Evolutionary conservation across 2,113 vertebrate species (phyloP).

Genomic region (Baryphthengus martii): DNA sequence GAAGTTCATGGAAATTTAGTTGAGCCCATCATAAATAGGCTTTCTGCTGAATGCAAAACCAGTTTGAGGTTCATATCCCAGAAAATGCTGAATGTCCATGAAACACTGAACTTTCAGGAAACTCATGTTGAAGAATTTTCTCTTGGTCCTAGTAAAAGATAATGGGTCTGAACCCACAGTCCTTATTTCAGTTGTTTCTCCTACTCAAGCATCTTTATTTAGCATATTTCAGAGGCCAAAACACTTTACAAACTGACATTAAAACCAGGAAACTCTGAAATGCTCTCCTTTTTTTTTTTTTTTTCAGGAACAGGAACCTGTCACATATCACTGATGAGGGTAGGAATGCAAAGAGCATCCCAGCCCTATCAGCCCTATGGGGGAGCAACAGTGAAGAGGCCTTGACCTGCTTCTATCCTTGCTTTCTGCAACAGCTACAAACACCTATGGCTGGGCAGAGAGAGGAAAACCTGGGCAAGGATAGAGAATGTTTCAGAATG

Average conservation of each 20-base stretch:
- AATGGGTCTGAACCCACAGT: background rate
- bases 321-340: background rate
- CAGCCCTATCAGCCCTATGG: background rate
- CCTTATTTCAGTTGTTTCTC: background rate
- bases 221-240: background rate
- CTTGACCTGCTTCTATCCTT: background rate
- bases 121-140: background rate
- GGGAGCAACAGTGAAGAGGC: accelerated
- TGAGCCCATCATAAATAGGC: background rate
- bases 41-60: background rate
- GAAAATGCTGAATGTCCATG: background rate
- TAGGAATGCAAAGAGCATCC: background rate
- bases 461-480: accelerated
- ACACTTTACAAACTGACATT: background rate
- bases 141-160: background rate
- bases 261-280: background rate
- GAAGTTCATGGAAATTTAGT: background rate
- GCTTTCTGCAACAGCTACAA: background rate
- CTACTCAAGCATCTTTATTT: background rate
- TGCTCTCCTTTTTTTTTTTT: background rate
- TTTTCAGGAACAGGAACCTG: background rate
- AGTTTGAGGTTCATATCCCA: background rate
- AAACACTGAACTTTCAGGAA: background rate
- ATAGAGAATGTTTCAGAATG: background rate
- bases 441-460: background rate